A percentile compares a stretch with the other conserved stretches of the same genome.
These are phyloP conservation scores for Dicranocentrus wangi DNA, from an alignment of 2,888 invertebrate genomes.

Conservation along the genomic window DNA sequence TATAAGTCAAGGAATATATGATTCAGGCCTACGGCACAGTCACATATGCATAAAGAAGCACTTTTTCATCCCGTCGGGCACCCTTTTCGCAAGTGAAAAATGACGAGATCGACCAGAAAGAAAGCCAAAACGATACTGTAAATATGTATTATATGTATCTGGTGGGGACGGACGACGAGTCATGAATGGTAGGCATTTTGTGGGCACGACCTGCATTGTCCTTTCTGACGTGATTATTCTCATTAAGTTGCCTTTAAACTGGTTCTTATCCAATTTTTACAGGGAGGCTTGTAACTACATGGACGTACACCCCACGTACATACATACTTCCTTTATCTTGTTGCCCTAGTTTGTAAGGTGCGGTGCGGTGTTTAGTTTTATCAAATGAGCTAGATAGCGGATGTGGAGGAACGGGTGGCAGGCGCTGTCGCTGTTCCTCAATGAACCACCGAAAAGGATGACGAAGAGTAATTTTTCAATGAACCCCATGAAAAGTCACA, in stretches of 20 bases:
- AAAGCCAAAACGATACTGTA: constrained; percentile 17
- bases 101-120: not conserved
- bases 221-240: constrained; percentile 34
- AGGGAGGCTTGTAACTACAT: not conserved
- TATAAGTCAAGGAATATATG: constrained; percentile 2
- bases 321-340: not conserved
- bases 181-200: constrained; percentile 2
- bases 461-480: constrained; percentile 63
- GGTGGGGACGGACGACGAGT: not conserved
- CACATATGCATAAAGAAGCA: constrained; percentile 1
- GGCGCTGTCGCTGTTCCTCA: constrained; percentile 35
- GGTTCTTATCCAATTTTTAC: constrained; percentile 30
- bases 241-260: constrained; percentile 39
- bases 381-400: constrained; percentile 20
- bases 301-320: not conserved
- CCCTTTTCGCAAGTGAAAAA: constrained; percentile 47
- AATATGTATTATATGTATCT: constrained; percentile 2
- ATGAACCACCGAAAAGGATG: constrained; percentile 48
- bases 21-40: constrained; percentile 29
- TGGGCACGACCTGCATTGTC: constrained; percentile 25
- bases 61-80: constrained; percentile 16
- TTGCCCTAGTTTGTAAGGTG: constrained; percentile 9
- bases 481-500: constrained; percentile 53
- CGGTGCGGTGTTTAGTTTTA: not conserved
- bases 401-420: constrained; percentile 55